Conservation (phyloP, 2,797 vertebrate species). For the Sebastes iracundus region DNA sequence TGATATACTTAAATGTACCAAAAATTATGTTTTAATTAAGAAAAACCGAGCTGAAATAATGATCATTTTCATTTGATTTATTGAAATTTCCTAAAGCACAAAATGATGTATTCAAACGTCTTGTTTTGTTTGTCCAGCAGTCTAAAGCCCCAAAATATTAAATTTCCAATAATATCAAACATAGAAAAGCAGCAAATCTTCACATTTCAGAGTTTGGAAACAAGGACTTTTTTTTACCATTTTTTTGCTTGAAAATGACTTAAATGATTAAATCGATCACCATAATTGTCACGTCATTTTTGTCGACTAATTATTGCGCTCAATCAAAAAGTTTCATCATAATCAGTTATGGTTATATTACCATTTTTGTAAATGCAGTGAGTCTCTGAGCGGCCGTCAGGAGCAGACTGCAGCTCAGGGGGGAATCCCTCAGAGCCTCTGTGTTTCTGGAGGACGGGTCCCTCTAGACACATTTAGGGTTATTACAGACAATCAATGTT, state of each 20-base stretch:
- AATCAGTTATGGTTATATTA: not conserved
- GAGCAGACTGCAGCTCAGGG: slow-evolving; percentile 16
- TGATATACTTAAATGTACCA: not conserved
- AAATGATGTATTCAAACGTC: not conserved
- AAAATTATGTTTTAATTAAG: not conserved
- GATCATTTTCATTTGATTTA: not conserved
- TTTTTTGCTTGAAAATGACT: not conserved
- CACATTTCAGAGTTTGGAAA: not conserved
- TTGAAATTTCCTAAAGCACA: not conserved
- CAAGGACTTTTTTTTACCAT: not conserved
- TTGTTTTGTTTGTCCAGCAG: not conserved
- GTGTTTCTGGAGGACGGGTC: slow-evolving; percentile 59
- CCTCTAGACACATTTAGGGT: slow-evolving; percentile 74
- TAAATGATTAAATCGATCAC: not conserved
- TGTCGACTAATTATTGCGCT: not conserved
- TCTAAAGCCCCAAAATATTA: not conserved
- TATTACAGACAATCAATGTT: slow-evolving; percentile 77
- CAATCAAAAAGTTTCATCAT: not conserved
- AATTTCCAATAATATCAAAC: not conserved
- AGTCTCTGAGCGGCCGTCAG: slow-evolving; percentile 3
- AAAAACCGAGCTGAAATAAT: not conserved
- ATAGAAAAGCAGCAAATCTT: not conserved
- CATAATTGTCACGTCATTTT: not conserved
- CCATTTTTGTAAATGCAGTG: not conserved
- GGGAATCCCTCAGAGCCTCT: slow-evolving; percentile 32